phyloP scores from a whole-genome alignment of 2,797 vertebrate genomes.

The Characodon lateralis region DNA sequence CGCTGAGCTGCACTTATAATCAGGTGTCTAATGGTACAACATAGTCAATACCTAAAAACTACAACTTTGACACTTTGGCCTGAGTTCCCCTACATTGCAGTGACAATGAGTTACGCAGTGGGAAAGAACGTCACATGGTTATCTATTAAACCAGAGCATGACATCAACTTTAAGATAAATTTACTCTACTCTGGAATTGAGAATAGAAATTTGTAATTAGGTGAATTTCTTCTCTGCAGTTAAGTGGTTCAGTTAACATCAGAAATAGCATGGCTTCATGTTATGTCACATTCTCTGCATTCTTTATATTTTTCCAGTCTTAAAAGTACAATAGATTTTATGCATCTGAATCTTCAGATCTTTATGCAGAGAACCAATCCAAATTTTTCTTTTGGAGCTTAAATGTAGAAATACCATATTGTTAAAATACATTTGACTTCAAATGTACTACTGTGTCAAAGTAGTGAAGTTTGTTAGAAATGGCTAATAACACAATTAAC shows the following conservation, averaged over 20 bases:
- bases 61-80: too few species aligned
- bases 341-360: background rate
- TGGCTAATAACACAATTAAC: background rate
- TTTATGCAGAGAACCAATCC: background rate
- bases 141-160: background rate
- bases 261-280: background rate
- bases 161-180: background rate
- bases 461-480: background rate
- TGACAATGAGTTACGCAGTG: background rate
- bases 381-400: background rate
- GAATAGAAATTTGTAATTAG: background rate
- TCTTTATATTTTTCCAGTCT: background rate
- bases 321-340: background rate
- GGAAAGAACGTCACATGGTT: background rate
- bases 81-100: background rate
- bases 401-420: background rate
- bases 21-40: background rate
- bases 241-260: background rate
- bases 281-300: background rate
- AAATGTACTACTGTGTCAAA: background rate
- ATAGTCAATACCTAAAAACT: too few species aligned
- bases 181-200: background rate
- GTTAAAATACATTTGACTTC: background rate
- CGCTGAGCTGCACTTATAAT: background rate
- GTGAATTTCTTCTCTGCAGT: background rate